Evolutionary conservation across 2,797 vertebrate genomes (phyloP).

Genomic region (Eleutherodactylus coqui): DNA sequence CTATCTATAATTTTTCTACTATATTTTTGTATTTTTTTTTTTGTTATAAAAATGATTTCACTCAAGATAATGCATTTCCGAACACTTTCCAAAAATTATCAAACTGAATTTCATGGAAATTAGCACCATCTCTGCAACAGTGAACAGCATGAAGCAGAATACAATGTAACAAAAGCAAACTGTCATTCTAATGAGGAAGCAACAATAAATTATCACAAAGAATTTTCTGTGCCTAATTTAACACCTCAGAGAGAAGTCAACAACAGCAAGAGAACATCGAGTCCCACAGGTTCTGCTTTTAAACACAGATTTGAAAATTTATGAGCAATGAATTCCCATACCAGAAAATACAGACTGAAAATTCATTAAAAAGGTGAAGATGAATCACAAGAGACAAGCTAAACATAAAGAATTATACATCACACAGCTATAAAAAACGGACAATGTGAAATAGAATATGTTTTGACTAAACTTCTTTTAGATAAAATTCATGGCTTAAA

Average conservation of each 20-base stretch:
- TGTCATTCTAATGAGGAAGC: slow-evolving; percentile 58
- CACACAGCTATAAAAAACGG: slow-evolving; percentile 46
- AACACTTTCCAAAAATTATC: slow-evolving; percentile 18
- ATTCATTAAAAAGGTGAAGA: slow-evolving; percentile 64
- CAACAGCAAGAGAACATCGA: slow-evolving; percentile 63
- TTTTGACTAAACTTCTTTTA: slow-evolving; percentile 12
- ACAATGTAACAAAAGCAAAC: slow-evolving; percentile 55
- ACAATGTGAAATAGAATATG: slow-evolving; percentile 7
- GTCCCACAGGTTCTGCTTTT: slow-evolving; percentile 61
- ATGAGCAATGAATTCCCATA: slow-evolving; percentile 60
- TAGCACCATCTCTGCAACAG: slow-evolving; percentile 52
- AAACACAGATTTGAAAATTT: slow-evolving; percentile 64
- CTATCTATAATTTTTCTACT: neutral
- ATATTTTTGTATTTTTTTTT: neutral
- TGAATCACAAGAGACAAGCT: slow-evolving; percentile 54
- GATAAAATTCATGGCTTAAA: slow-evolving; percentile 3
- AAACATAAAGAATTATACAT: slow-evolving; percentile 59
- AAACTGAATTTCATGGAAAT: slow-evolving; percentile 54
- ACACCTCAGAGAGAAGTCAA: slow-evolving; percentile 62
- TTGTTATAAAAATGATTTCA: slow-evolving; percentile 16
- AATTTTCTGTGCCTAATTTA: slow-evolving; percentile 63
- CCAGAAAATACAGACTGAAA: slow-evolving; percentile 58
- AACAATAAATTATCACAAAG: slow-evolving; percentile 64
- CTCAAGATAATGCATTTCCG: slow-evolving; percentile 4
- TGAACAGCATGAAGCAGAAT: slow-evolving; percentile 51